Evolutionary conservation across 2,113 vertebrate species (phyloP).

Genomic region (Antigone vipio): DNA sequence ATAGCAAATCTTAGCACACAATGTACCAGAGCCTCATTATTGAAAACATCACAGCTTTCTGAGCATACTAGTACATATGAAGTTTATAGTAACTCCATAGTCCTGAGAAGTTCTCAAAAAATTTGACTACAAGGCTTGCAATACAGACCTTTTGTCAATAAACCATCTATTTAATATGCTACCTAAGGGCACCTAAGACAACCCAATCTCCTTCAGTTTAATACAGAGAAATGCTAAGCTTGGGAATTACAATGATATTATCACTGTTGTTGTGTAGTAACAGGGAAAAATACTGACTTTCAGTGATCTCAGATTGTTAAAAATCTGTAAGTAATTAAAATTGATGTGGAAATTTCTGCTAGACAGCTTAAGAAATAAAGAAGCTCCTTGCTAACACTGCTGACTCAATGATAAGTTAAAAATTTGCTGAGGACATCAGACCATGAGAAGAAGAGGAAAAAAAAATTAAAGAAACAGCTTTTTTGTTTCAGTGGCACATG

Average conservation of each 20-base stretch:
- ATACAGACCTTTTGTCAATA: neutral
- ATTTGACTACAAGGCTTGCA: neutral
- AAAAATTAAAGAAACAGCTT: neutral
- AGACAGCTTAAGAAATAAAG: conserved; percentile 31
- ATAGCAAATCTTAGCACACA: neutral
- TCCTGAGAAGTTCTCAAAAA: neutral
- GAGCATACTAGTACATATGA: neutral
- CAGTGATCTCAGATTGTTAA: conserved; percentile 27
- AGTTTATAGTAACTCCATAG: neutral
- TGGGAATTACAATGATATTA: neutral
- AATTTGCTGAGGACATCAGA: conserved; percentile 17
- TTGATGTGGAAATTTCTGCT: conserved; percentile 38
- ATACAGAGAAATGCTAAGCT: neutral
- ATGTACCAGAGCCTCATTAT: neutral
- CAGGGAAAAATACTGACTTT: conserved; percentile 2
- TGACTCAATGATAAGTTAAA: conserved; percentile 5
- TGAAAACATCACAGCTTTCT: neutral
- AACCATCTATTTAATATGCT: neutral
- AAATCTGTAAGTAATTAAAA: conserved; percentile 42
- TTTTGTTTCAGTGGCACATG: neutral
- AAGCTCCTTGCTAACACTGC: neutral
- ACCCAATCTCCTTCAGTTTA: neutral
- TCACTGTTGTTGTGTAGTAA: neutral
- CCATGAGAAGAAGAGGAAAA: neutral
- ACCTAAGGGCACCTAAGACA: neutral